phyloP scores from a whole-genome alignment of 2,888 invertebrate genomes.

The Automeris io region DNA sequence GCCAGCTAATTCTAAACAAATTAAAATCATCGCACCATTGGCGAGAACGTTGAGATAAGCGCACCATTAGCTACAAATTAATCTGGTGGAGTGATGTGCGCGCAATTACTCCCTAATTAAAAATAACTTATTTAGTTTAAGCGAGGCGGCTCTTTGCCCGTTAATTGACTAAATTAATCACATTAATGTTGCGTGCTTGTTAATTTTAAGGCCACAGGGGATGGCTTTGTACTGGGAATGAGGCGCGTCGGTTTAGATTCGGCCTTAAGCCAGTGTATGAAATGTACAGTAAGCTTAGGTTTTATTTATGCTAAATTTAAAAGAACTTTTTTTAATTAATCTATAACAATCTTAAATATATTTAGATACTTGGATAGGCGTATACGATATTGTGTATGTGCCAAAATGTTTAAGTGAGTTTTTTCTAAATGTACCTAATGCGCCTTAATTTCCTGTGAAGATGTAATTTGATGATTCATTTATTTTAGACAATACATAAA shows the following conservation, averaged over 20 bases:
- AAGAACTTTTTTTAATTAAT: too few species aligned
- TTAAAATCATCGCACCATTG: slow-evolving; percentile 26
- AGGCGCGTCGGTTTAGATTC: slow-evolving; percentile 15
- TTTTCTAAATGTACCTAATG: too few species aligned
- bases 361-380: too few species aligned
- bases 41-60: slow-evolving; percentile 21
- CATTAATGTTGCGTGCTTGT: slow-evolving; percentile 64
- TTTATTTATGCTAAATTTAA: too few species aligned
- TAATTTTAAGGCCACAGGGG: slow-evolving; percentile 61
- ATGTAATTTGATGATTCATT: too few species aligned
- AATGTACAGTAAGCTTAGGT: not conserved
- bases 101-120: slow-evolving; percentile 70
- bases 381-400: too few species aligned
- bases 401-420: too few species aligned
- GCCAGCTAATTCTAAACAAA: slow-evolving; percentile 15
- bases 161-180: slow-evolving; percentile 71
- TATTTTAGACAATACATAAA: too few species aligned
- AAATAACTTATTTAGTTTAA: slow-evolving; percentile 70
- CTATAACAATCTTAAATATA: too few species aligned
- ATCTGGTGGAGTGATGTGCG: slow-evolving; percentile 28
- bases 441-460: too few species aligned
- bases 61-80: slow-evolving; percentile 37
- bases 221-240: slow-evolving; percentile 50
- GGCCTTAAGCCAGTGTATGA: not conserved
- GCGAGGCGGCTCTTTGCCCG: slow-evolving; percentile 38